Conservation (phyloP, 2,888 invertebrate species). For the Achlya flavicornis region DNA sequence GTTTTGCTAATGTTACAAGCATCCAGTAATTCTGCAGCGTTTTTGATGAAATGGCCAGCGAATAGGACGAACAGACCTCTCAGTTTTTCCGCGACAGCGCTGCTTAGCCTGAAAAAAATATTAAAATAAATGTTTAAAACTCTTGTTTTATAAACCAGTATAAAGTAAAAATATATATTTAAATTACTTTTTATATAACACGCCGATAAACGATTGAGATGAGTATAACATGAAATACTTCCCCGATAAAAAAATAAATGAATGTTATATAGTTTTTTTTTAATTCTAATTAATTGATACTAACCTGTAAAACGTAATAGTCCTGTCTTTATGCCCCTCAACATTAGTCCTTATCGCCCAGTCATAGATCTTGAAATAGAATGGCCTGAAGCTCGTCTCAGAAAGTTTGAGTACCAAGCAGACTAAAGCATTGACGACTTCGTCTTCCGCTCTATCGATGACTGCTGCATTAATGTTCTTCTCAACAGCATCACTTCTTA, state of each 20-base stretch:
- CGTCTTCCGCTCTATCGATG: constrained; percentile 87
- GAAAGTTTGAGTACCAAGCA: constrained; percentile 93
- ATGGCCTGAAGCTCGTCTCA: constrained; percentile 93
- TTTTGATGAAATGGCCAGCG: constrained; percentile 92
- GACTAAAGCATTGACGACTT: constrained; percentile 90
- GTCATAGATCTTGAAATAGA: constrained; percentile 93
- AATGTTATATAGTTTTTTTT: too few species aligned
- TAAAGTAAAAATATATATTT: too few species aligned
- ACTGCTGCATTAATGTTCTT: constrained; percentile 55
- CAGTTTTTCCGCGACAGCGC: constrained; percentile 90
- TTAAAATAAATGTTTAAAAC: not conserved
- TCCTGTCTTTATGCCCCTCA: constrained; percentile 84
- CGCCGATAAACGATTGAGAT: too few species aligned
- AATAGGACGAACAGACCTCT: constrained; percentile 96
- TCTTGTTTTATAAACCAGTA: too few species aligned
- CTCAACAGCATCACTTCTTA: constrained; percentile 83
- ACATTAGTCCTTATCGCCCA: constrained; percentile 90
- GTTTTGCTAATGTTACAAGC: constrained; percentile 86
- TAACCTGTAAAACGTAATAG: constrained; percentile 92
- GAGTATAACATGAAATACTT: too few species aligned
- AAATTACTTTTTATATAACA: too few species aligned
- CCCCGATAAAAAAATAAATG: too few species aligned
- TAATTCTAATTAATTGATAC: constrained; percentile 19
- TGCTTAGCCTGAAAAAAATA: constrained; percentile 85
- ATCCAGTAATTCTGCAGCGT: constrained; percentile 89